These are phyloP conservation scores for Ageneiosus marmoratus DNA, from an alignment of 2,113 vertebrate species.

Conservation along the genomic window DNA sequence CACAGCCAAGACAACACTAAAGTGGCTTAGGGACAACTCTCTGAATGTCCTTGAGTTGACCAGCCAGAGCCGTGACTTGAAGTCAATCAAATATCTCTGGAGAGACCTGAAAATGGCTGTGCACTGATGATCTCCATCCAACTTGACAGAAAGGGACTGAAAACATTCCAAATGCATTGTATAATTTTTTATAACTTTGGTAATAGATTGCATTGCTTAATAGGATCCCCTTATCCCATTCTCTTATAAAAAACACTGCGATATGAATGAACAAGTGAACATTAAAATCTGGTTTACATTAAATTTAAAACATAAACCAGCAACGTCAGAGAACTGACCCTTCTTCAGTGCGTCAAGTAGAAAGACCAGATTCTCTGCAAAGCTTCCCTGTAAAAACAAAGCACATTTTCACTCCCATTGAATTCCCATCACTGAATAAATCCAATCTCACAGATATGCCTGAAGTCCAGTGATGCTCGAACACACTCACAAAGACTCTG, in stretches of 20 bases:
- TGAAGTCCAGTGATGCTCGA: neutral
- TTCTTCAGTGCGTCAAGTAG: slow-evolving; percentile 90
- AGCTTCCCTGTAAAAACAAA: slow-evolving; percentile 83
- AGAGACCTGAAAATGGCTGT: no score
- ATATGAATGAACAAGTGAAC: neutral
- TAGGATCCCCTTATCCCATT: neutral
- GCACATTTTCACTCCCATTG: neutral
- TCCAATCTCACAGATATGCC: neutral
- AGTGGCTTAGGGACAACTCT: no score
- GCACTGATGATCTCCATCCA: no score
- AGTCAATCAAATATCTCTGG: no score
- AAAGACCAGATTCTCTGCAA: slow-evolving; percentile 93
- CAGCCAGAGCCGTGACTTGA: no score
- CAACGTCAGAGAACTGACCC: slow-evolving; percentile 69
- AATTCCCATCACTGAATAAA: neutral
- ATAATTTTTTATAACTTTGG: no score
- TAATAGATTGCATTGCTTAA: no score
- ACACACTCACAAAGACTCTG: slow-evolving; percentile 92
- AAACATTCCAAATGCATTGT: no score
- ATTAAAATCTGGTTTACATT: neutral
- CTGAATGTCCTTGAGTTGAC: no score
- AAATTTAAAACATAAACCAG: neutral
- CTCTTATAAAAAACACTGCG: neutral
- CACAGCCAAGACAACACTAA: no score
- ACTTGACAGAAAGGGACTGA: no score